Conservation (phyloP, 2,888 invertebrate genomes). For the Sphaerophoria rueppellii region DNA sequence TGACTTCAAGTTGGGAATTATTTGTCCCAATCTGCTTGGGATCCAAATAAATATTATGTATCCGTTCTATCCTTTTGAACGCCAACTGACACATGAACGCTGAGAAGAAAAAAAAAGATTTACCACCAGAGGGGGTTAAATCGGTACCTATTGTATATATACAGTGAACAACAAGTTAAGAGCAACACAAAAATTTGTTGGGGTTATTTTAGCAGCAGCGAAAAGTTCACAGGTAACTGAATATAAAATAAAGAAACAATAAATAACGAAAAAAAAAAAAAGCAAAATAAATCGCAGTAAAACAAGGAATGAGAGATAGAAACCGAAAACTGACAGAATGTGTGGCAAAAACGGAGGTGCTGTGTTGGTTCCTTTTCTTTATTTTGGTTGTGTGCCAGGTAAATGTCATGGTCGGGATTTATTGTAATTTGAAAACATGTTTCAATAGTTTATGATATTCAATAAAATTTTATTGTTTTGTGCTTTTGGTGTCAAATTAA, state of each 20-base stretch:
- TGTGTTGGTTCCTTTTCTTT: not conserved
- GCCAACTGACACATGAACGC: not conserved
- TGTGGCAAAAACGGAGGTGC: conserved; percentile 30
- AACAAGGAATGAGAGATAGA: not conserved
- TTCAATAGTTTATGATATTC: conserved; percentile 33
- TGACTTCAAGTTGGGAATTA: conserved; percentile 61
- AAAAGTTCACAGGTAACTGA: conserved; percentile 70
- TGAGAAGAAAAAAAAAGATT: not conserved
- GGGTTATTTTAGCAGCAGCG: conserved; percentile 31
- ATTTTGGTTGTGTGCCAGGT: conserved; percentile 17
- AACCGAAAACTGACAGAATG: conserved; percentile 47
- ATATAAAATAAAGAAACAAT: conserved; percentile 65
- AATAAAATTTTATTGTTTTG: not conserved
- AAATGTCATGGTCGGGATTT: conserved; percentile 28
- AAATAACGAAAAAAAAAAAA: conserved; percentile 41
- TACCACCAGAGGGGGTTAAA: conserved; percentile 13
- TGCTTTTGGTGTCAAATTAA: not conserved
- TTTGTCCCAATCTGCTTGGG: conserved; percentile 66
- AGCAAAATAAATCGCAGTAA: conserved; percentile 25
- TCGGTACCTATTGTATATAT: no score
- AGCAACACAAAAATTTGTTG: conserved; percentile 26
- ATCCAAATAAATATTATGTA: conserved; percentile 61
- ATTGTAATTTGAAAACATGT: conserved; percentile 19
- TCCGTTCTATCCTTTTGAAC: not conserved
- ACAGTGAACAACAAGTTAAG: not conserved